A percentile compares a stretch with the other conserved stretches of the same genome.
Evolutionary conservation across 2,888 invertebrate genomes (phyloP).

Genomic region (Platycheirus albimanus): DNA sequence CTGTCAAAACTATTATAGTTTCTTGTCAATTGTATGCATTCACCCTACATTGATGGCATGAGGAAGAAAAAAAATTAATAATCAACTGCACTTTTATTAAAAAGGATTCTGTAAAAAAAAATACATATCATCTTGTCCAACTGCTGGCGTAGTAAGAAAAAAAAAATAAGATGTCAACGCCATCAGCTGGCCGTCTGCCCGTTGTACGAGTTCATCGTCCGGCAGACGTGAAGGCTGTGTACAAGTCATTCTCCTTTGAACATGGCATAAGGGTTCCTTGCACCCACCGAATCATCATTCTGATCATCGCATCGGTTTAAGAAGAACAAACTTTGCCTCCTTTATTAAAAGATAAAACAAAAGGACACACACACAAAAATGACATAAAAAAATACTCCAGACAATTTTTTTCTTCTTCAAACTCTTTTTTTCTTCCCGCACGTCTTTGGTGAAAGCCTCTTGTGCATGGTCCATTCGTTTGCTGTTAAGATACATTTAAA

Average conservation of each 20-base stretch:
- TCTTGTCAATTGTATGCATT: conserved; percentile 44
- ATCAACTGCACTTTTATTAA: conserved; percentile 7
- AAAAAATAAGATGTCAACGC: conserved; percentile 72
- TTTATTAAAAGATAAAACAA: conserved; percentile 42
- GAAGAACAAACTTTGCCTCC: conserved; percentile 26
- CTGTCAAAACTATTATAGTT: conserved; percentile 37
- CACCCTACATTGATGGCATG: conserved; percentile 4
- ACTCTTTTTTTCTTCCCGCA: conserved; percentile 16
- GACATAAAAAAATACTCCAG: conserved; percentile 52
- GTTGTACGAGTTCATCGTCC: conserved; percentile 70
- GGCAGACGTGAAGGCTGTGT: conserved; percentile 67
- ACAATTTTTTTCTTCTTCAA: conserved; percentile 52
- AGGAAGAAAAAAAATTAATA: conserved; percentile 18
- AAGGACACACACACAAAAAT: conserved; percentile 32
- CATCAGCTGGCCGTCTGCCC: conserved; percentile 72
- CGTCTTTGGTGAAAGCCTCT: conserved; percentile 40
- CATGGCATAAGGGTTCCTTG: conserved; percentile 66
- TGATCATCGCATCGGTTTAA: conserved; percentile 56
- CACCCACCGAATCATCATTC: conserved; percentile 72
- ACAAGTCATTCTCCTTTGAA: conserved; percentile 70
- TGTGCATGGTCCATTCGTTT: conserved; percentile 63
- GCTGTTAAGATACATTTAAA: not conserved
- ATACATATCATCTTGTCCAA: conserved; percentile 56
- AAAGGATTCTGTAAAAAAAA: conserved; percentile 45
- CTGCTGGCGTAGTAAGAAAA: conserved; percentile 67